Evolutionary conservation across 2,797 vertebrate species (phyloP).

Genomic region (Todus mexicanus): DNA sequence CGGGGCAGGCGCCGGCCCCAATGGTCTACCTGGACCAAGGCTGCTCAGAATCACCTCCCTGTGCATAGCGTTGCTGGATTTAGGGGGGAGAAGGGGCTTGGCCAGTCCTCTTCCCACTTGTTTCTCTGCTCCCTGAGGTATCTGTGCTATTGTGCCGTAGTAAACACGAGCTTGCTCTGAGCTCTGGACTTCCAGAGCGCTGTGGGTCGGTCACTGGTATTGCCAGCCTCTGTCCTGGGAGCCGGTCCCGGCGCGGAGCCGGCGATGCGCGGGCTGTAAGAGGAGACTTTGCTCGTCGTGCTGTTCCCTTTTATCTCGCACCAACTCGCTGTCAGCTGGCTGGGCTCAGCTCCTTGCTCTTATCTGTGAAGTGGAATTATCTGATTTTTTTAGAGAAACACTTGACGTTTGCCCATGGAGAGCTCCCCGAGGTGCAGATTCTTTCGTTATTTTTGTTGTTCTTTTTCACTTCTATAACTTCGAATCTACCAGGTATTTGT

Average conservation of each 20-base stretch:
- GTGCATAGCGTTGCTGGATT: no score
- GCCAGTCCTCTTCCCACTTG: not conserved
- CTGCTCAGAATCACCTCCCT: not conserved
- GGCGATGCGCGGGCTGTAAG: accelerated
- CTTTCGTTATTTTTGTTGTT: not conserved
- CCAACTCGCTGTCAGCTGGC: not conserved
- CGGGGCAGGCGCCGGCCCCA: not conserved
- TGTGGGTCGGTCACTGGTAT: not conserved
- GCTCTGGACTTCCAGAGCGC: accelerated
- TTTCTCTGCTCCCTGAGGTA: not conserved
- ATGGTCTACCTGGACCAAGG: not conserved
- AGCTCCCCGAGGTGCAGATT: not conserved
- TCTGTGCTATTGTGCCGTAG: not conserved
- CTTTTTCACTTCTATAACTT: not conserved
- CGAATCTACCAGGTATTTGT: not conserved
- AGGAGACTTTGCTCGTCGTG: not conserved
- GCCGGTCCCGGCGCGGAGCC: not conserved
- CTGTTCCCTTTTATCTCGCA: not conserved
- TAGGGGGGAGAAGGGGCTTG: not conserved
- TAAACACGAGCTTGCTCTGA: not conserved
- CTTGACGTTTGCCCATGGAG: not conserved
- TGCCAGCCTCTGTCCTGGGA: not conserved
- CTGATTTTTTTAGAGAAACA: not conserved
- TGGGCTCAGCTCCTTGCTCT: not conserved
- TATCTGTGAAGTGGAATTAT: not conserved